phyloP scores from a whole-genome alignment of 1,140 invertebrate species.

The Papilio helenus region DNA sequence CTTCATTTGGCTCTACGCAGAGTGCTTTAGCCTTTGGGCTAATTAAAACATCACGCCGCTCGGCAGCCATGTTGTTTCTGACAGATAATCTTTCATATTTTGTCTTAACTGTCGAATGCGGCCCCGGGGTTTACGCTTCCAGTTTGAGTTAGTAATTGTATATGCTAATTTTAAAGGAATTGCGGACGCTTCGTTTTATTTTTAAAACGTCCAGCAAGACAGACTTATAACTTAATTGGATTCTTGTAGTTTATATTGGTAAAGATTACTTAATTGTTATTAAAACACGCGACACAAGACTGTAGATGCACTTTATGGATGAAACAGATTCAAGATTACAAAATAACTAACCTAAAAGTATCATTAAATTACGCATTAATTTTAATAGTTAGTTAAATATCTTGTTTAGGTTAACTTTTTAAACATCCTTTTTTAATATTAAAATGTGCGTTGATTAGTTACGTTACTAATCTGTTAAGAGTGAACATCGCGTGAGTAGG shows the following conservation, averaged over 20 bases:
- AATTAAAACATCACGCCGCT: slow-evolving; percentile 76
- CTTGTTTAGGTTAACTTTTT: not conserved
- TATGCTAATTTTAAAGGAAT: slow-evolving; percentile 35
- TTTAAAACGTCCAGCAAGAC: not conserved
- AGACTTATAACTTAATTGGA: slow-evolving; percentile 36
- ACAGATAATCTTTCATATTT: slow-evolving; percentile 79
- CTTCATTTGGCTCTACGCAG: slow-evolving; percentile 61
- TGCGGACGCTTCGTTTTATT: slow-evolving; percentile 21
- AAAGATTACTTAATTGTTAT: not conserved
- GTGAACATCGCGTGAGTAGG: too few species aligned
- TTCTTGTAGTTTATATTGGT: slow-evolving; percentile 18
- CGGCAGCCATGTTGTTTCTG: slow-evolving; percentile 60
- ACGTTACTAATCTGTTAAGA: too few species aligned
- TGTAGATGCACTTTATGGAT: too few species aligned
- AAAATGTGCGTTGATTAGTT: too few species aligned
- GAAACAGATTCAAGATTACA: too few species aligned
- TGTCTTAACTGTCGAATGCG: slow-evolving; percentile 68
- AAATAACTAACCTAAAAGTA: too few species aligned
- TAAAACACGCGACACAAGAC: not conserved
- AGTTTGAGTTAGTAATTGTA: slow-evolving; percentile 24
- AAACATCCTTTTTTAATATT: not conserved
- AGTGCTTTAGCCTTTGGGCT: slow-evolving; percentile 76
- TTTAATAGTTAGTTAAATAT: too few species aligned
- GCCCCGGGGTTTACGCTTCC: slow-evolving; percentile 48
- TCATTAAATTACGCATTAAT: too few species aligned